These are phyloP conservation scores for Drosophila navojoa DNA, from an alignment of 1,140 invertebrate species.

Conservation along the genomic window DNA sequence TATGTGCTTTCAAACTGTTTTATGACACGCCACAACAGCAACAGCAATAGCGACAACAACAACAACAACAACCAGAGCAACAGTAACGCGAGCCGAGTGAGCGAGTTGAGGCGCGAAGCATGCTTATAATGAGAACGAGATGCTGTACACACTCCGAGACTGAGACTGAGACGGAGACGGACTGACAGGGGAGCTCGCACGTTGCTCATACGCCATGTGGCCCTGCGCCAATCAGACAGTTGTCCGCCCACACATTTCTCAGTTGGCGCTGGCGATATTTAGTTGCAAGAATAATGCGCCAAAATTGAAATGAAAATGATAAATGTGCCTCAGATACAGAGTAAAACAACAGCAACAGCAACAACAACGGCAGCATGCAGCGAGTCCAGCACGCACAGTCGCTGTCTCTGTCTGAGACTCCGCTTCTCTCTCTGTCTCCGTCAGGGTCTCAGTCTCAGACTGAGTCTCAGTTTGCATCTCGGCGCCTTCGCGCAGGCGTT, in stretches of 20 bases:
- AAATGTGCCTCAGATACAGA: slow-evolving; percentile 77
- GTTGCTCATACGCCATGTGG: slow-evolving; percentile 79
- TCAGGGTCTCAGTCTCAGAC: slow-evolving; percentile 22
- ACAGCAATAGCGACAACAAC: slow-evolving; percentile 29
- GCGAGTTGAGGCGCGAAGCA: slow-evolving; percentile 53
- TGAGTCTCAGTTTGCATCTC: slow-evolving; percentile 51
- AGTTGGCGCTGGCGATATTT: slow-evolving; percentile 46
- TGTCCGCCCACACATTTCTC: slow-evolving; percentile 64
- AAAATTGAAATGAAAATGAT: slow-evolving; percentile 82
- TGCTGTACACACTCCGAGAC: slow-evolving; percentile 16
- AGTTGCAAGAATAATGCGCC: slow-evolving; percentile 75
- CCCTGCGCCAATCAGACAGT: slow-evolving; percentile 77
- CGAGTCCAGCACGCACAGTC: slow-evolving; percentile 44
- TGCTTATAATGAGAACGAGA: slow-evolving; percentile 70
- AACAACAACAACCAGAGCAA: slow-evolving; percentile 15
- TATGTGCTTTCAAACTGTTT: slow-evolving; percentile 82
- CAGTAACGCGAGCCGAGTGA: slow-evolving; percentile 15
- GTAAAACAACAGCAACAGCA: slow-evolving; percentile 39
- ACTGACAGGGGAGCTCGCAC: slow-evolving; percentile 33
- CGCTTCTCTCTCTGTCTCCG: background rate
- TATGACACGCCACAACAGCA: slow-evolving; percentile 63
- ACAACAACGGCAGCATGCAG: slow-evolving; percentile 29
- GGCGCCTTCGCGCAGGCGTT: slow-evolving; percentile 73
- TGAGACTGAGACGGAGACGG: slow-evolving; percentile 13
- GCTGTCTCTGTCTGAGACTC: slow-evolving; percentile 17